Evolutionary conservation across 2,888 invertebrate genomes (phyloP).

Genomic region (Drosophila lutescens): DNA sequence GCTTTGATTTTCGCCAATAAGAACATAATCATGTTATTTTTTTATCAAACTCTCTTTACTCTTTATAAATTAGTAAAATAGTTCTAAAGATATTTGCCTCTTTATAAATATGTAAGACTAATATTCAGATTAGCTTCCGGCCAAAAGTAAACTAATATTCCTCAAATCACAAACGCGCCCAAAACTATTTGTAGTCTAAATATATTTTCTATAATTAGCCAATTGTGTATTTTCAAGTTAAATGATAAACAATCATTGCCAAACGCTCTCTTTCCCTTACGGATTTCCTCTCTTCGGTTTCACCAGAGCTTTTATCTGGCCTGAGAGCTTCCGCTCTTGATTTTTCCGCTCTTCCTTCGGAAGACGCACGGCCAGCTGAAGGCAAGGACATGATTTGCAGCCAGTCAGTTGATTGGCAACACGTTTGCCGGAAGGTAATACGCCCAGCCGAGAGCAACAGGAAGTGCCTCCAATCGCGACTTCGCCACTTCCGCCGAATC

Average conservation of each 20-base stretch:
- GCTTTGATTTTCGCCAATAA: no score
- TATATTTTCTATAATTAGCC: not conserved
- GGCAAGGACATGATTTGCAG: conserved; percentile 65
- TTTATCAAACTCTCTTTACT: no score
- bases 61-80: no score
- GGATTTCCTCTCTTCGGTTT: conserved; percentile 22
- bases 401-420: conserved; percentile 80
- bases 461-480: conserved; percentile 38
- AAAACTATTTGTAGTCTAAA: not conserved
- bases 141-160: not conserved
- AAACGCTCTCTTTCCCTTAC: not conserved
- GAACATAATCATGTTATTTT: no score
- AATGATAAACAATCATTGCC: conserved; percentile 21
- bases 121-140: no score
- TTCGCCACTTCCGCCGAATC: conserved; percentile 49
- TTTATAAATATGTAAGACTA: no score
- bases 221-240: conserved; percentile 19
- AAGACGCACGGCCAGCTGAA: conserved; percentile 35
- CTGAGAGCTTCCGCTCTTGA: conserved; percentile 38
- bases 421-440: conserved; percentile 80
- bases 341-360: conserved; percentile 31
- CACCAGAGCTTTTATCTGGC: conserved; percentile 52
- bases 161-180: not conserved
- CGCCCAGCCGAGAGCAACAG: conserved; percentile 56
- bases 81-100: no score